These are phyloP conservation scores for Mycalesis mineus DNA, from an alignment of 2,888 invertebrate species.

Conservation along the genomic window DNA sequence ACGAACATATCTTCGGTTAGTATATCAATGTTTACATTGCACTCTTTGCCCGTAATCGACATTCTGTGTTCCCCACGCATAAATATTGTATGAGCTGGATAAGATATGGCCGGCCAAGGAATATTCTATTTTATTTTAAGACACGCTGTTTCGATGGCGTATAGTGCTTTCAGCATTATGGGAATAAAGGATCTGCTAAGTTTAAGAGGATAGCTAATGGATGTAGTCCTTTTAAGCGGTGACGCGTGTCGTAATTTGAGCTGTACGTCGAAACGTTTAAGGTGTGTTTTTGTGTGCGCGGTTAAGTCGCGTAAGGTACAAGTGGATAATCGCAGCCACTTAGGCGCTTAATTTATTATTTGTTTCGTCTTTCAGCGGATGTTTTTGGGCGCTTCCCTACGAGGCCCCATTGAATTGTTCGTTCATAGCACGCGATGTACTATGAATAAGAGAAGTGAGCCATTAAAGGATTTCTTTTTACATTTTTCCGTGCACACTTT, in stretches of 20 bases:
- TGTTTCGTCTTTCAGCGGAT: conserved; percentile 33
- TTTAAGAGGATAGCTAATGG: conserved; percentile 32
- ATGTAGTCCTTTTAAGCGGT: conserved; percentile 27
- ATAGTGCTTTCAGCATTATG: conserved; percentile 33
- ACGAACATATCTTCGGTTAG: no score
- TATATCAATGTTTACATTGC: conserved; percentile 18
- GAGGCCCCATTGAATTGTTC: conserved; percentile 23
- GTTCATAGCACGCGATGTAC: conserved; percentile 22
- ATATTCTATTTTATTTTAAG: conserved; percentile 52
- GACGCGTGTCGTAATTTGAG: conserved; percentile 17
- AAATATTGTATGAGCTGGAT: conserved; percentile 64
- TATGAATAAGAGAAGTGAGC: conserved; percentile 12
- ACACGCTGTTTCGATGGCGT: conserved; percentile 29
- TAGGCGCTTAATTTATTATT: conserved; percentile 36
- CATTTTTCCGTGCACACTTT: not conserved
- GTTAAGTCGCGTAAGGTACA: conserved; percentile 19
- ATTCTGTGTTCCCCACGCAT: conserved; percentile 62
- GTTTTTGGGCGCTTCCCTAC: conserved; percentile 27
- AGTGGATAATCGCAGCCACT: conserved; percentile 34
- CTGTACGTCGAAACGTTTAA: conserved; percentile 8
- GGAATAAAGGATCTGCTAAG: conserved; percentile 32
- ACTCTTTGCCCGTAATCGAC: conserved; percentile 52
- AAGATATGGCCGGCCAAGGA: conserved; percentile 50
- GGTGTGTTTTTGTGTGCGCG: conserved; percentile 11
- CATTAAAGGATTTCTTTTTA: conserved; percentile 8